Conservation (phyloP, 2,113 vertebrate genomes). For the Melozone crissalis region DNA sequence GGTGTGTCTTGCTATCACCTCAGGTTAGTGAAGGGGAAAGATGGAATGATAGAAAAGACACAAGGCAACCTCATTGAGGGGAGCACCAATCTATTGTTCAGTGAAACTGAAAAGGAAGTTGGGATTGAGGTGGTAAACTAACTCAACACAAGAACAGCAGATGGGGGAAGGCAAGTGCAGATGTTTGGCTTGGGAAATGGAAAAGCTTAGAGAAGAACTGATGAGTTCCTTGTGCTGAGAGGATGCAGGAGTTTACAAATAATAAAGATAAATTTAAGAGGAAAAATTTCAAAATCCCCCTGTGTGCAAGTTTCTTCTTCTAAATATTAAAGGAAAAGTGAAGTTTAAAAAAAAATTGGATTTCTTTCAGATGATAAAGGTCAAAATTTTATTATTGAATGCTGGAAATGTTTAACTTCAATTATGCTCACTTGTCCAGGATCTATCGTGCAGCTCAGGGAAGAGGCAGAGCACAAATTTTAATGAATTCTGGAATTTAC, state of each 20-base stretch:
- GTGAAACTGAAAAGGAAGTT: slow-evolving; percentile 31
- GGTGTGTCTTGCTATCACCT: background rate
- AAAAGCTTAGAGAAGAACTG: background rate
- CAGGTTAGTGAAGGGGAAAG: background rate
- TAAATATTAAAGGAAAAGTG: background rate
- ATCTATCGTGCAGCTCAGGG: background rate
- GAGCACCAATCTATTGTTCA: background rate
- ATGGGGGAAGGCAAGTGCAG: background rate
- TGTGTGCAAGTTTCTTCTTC: background rate
- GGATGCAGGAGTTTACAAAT: background rate
- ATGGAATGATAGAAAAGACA: background rate
- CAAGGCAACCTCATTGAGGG: background rate
- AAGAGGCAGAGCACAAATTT: background rate
- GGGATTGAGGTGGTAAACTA: background rate
- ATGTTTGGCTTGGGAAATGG: slow-evolving; percentile 16
- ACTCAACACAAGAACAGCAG: background rate
- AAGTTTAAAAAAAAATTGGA: background rate
- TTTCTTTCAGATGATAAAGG: background rate
- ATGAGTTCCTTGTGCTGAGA: slow-evolving; percentile 5
- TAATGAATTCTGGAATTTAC: slow-evolving; percentile 13
- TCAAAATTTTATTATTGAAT: background rate
- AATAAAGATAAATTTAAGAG: background rate
- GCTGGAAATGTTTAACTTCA: background rate
- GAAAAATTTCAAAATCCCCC: background rate
- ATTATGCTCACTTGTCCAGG: background rate